Evolutionary conservation across 2,797 vertebrate genomes (phyloP), one percentile per base, ranked within the genome.

Genomic region (Anabas testudineus): DNA sequence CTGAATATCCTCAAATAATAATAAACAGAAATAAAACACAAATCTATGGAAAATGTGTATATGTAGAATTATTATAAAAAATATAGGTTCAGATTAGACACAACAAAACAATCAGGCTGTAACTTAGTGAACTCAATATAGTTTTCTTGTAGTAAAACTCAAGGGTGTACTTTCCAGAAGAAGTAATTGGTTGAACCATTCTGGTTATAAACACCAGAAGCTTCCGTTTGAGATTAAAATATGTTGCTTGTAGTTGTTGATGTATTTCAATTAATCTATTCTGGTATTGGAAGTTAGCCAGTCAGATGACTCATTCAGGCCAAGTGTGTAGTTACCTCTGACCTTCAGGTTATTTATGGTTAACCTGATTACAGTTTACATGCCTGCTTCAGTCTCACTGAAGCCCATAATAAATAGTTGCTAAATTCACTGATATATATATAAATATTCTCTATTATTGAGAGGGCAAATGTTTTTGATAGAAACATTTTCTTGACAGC

Each of bases 291-390:
- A 67, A 59, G 37, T 36, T 59, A 36, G 74, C 60, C 48, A 43
- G 39, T 56, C 65, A 30, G 61, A 66, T 89, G 75, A 90, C 65
- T 90, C 81, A 88, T 52, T 43, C 39, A 63, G 54, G 60, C 68
- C 21, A 42, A 63, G 52, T 63, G 64, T 80, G 54, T 62, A 12
- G 54, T 85, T 87, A 87, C 76, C 41, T 41, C 67, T 84, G 82
- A 87, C 78, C 72, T 65, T 68, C 26, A 55, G 68, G 51, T 80
- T 87, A 81, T 83, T 87, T 77, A 55, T 37, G 52, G 36, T 18
- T 34, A 45, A 45, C 71, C 49, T 62, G 51, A 86, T 81, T 71
- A 81, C 59, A 76, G 60, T 83, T 76, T 78, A 69, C 53, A 39
- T 22, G 24, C 6, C 56, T 53, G 45, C 64, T 55, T 21, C 52